phyloP scores from a whole-genome alignment of 92 coral and sea anemone species.

The Hydrozoanthus gracilis region DNA sequence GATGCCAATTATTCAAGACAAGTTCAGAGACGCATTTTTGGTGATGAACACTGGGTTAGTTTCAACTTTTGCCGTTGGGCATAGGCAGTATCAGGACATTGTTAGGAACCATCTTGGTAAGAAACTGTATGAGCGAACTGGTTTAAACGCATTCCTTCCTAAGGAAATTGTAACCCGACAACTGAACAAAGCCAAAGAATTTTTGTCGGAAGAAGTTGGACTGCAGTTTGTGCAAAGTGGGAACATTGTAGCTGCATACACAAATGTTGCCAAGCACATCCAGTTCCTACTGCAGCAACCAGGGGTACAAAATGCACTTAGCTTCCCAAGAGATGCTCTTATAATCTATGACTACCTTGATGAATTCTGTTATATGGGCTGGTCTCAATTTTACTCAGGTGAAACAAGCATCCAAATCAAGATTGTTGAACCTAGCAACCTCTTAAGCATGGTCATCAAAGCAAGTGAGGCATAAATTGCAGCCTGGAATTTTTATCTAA shows the following conservation, averaged over 20 bases:
- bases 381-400: slow-evolving; percentile 50
- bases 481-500: background rate
- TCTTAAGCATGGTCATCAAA: slow-evolving; percentile 45
- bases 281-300: slow-evolving; percentile 54
- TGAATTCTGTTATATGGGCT: slow-evolving; percentile 54
- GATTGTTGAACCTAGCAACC: slow-evolving; percentile 41
- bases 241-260: slow-evolving; percentile 48
- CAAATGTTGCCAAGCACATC: slow-evolving; percentile 47
- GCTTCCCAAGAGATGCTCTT: slow-evolving; percentile 42
- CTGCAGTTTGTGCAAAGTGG: slow-evolving; percentile 47
- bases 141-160: slow-evolving; percentile 48
- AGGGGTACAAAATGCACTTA: slow-evolving; percentile 56
- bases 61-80: slow-evolving; percentile 43
- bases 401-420: slow-evolving; percentile 50
- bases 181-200: slow-evolving; percentile 43
- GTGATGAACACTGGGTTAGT: slow-evolving; percentile 48
- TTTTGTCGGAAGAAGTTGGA: slow-evolving; percentile 48
- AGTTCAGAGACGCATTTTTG: slow-evolving; percentile 46
- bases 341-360: slow-evolving; percentile 55
- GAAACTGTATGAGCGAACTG: slow-evolving; percentile 49
- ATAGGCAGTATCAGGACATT: slow-evolving; percentile 49
- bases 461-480: slow-evolving; percentile 19
- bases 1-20: slow-evolving; percentile 24
- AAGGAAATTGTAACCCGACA: slow-evolving; percentile 48
- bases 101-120: slow-evolving; percentile 54